Conservation (phyloP, 2,113 vertebrate genomes). For the Phycodurus eques region DNA sequence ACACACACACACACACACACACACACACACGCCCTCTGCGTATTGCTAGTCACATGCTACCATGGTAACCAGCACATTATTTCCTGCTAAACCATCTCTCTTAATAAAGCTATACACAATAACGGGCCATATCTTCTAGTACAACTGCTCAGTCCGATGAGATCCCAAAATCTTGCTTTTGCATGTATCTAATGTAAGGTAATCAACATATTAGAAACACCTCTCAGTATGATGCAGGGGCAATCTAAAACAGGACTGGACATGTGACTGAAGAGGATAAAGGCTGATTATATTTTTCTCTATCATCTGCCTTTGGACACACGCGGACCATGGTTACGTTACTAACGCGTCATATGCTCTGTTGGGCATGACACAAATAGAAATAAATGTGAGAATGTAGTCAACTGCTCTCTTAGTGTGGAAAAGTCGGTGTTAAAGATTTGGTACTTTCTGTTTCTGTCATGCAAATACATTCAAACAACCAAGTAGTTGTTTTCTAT, state of each 20-base stretch:
- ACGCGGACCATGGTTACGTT: background rate
- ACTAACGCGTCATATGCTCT: slow-evolving; percentile 44
- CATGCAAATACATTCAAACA: background rate
- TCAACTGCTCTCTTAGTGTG: slow-evolving; percentile 13
- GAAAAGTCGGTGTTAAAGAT: slow-evolving; percentile 12
- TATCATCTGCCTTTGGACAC: slow-evolving; percentile 17
- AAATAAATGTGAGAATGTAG: slow-evolving; percentile 18
- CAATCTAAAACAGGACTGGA: background rate
- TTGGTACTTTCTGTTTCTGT: background rate
- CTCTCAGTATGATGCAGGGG: background rate
- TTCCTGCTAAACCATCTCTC: slow-evolving; percentile 19
- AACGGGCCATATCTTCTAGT: background rate
- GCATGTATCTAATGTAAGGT: background rate
- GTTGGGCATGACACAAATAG: slow-evolving; percentile 23
- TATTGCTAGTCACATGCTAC: slow-evolving; percentile 20
- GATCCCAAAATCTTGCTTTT: too few species aligned
- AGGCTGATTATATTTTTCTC: slow-evolving; percentile 11
- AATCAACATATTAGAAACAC: background rate
- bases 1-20: background rate
- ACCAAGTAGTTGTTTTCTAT: too few species aligned
- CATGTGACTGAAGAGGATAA: slow-evolving; percentile 48
- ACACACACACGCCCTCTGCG: slow-evolving; percentile 18
- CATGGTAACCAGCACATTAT: slow-evolving; percentile 20
- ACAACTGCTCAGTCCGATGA: background rate
- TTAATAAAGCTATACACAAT: background rate